A percentile compares a stretch with the other conserved stretches of the same genome.
Evolutionary conservation across 2,797 vertebrate genomes (phyloP).

Genomic region (Microchirus variegatus): DNA sequence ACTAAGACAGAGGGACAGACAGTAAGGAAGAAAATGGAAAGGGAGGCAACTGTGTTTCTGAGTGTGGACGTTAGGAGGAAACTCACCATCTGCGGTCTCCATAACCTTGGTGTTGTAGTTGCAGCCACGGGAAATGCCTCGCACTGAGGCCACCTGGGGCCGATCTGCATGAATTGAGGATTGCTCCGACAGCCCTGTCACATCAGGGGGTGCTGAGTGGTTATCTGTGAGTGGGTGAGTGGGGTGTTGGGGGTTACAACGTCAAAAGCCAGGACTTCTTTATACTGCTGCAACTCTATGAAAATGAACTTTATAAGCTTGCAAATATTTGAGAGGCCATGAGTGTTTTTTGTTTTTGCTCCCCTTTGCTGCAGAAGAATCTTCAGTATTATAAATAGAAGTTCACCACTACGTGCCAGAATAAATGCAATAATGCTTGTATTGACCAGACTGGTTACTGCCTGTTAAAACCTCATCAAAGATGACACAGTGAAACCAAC

Average conservation of each 20-base stretch:
- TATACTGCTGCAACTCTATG: constrained; percentile 13
- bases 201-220: constrained; percentile 91
- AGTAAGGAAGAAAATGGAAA: constrained; percentile 52
- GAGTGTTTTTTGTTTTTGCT: too few relatives aligned
- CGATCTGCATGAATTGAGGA: constrained; percentile 79
- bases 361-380: too few relatives aligned
- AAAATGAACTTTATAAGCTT: constrained; percentile 15
- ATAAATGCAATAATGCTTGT: too few relatives aligned
- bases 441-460: too few relatives aligned
- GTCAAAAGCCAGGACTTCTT: constrained; percentile 44
- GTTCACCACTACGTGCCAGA: too few relatives aligned
- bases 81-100: constrained; percentile 96
- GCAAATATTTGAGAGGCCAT: constrained; percentile 2
- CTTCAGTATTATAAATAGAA: too few relatives aligned
- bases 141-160: constrained; percentile 86
- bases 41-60: constrained; percentile 26
- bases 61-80: constrained; percentile 27
- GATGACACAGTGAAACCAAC: too few relatives aligned
- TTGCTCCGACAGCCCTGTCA: constrained; percentile 89
- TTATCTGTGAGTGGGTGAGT: constrained; percentile 83
- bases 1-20: constrained; percentile 68
- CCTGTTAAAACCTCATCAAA: too few relatives aligned
- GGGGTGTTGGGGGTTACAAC: constrained; percentile 72
- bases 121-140: constrained; percentile 84
- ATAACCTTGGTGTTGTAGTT: constrained; percentile 84